Evolutionary conservation across 1,140 invertebrate species (phyloP), one percentile per base, ranked within the genome.

Genomic region (Drosophila tsacasi): DNA sequence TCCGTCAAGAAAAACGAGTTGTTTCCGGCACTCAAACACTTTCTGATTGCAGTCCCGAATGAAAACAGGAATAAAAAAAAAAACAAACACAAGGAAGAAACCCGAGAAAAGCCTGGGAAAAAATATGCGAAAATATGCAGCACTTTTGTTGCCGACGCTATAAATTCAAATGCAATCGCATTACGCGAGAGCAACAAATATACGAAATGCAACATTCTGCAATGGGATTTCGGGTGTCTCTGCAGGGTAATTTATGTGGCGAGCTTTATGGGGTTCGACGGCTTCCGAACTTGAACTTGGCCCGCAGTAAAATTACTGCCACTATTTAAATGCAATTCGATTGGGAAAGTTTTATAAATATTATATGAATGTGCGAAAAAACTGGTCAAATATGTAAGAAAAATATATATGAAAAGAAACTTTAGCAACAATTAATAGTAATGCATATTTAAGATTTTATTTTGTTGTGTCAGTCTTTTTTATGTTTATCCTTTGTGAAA

Each of bases 1-100:
- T 54, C 65, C 47, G 72, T 77, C 80, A 81, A 81, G 85, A 81
- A 85, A 84, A 89, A 90, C 69, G 72, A 89, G 75, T 76, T 89
- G 84, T 90, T 89, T 89, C 84, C 84, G 86, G 74, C 55, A 63
- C 77, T 89, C 84, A 90, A 89, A 87, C 77, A 89, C 84, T 74
- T 57, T 79, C 77, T 87, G 84, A 87, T 87, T 87, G 84, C 76
- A 58, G 52, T 58, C 32, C 47, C 59, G 55, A 68, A 86, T 69
- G 65, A 44, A 59, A 35, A 30, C 46, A 54, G 52, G 55, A 79
- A 66, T n/a, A n/a, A 65, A 39, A 59, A 30, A 35, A 6, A 35
- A 19, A 9, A 15, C 35, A 23, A 21, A 50, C 12, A 21, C 10
- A 1, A 23, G 17, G 15, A n/a, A 23, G 15, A 57, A 57, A 57